phyloP scores from a whole-genome alignment of 2,797 vertebrate genomes.

The Peromyscus nudipes region DNA sequence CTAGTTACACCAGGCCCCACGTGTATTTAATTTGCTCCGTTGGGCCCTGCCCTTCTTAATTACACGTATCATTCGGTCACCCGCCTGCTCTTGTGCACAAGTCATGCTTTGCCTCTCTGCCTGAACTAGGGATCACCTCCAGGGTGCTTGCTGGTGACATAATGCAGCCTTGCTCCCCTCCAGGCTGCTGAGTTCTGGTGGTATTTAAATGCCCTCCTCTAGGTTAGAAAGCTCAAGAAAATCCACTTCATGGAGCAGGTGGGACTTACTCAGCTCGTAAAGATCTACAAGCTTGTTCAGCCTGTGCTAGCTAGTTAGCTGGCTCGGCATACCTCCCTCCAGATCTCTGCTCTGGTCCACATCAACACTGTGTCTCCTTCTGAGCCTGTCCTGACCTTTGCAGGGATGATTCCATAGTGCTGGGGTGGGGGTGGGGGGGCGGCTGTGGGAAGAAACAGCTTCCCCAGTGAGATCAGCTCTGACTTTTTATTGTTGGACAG shows the following conservation, averaged over 20 bases:
- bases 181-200: background rate
- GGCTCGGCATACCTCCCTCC: constrained; percentile 22
- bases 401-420: constrained; percentile 71
- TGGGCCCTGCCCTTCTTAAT: constrained; percentile 73
- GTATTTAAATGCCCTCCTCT: background rate
- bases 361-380: background rate
- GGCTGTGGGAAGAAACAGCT: background rate
- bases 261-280: background rate
- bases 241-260: constrained; percentile 60
- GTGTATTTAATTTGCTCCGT: constrained; percentile 70
- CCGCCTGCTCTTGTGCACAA: constrained; percentile 26
- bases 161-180: background rate
- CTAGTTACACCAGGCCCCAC: constrained; percentile 65
- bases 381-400: constrained; percentile 24
- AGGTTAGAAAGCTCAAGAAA: constrained; percentile 23
- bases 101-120: constrained; percentile 59
- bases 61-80: constrained; percentile 68
- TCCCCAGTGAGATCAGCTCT: background rate
- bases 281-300: constrained; percentile 38
- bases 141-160: background rate
- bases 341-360: constrained; percentile 2
- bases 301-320: background rate
- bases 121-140: constrained; percentile 69
- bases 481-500: constrained; percentile 61
- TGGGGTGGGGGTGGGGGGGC: background rate